Evolutionary conservation across 2,888 invertebrate species (phyloP), one percentile per base, ranked within the genome.

Genomic region (Diaprepes abbreviatus): DNA sequence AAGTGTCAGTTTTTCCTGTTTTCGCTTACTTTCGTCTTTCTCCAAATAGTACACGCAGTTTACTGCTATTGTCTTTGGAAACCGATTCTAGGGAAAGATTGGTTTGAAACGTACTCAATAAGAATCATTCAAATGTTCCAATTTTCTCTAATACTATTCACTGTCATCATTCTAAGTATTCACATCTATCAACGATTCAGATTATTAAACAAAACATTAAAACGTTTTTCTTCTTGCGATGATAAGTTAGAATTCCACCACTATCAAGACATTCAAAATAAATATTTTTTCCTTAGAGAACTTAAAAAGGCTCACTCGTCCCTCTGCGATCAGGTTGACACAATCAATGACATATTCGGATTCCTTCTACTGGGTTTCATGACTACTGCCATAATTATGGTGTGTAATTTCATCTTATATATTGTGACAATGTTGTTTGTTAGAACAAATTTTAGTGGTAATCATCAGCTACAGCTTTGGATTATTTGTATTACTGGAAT

Each of bases 271-370:
- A 14, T 19, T 3, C 12, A 24, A 6, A 21, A 38, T 24, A 55
- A 17, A 10, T 28, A 28, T 7, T 58, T 58, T 9, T 16, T 28
- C 5, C 28, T 58, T 16, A 58, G 21, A 17, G 40, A 40, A 17
- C 31, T 58, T 0, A 58, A 58, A 16, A 58, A 38, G n/a, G 21
- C 40, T 9, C 57, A 58, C 10, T 40, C 17, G 6, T 14, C 10
- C 0, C 16, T 58, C 1, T 58, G 40, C 5, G 57, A 58, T 16
- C 57, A 58, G 40, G 24, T 58, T 3, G 57, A 58, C 10, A 38
- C 6, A 14, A 16, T 38, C 3, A 58, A 58, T 21, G 40, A n/a
- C 3, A 28, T 58, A 24, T 58, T 40, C 16, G 57, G 57, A 9
- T 28, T 58, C 9, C 9, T 19, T 0, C 10, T 58, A 9, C 24